Percentiles rank a stretch among this genome's conserved stretches.
These are phyloP conservation scores for Drosophila paramelanica DNA, from an alignment of 2,888 invertebrate genomes.

Conservation along the genomic window DNA sequence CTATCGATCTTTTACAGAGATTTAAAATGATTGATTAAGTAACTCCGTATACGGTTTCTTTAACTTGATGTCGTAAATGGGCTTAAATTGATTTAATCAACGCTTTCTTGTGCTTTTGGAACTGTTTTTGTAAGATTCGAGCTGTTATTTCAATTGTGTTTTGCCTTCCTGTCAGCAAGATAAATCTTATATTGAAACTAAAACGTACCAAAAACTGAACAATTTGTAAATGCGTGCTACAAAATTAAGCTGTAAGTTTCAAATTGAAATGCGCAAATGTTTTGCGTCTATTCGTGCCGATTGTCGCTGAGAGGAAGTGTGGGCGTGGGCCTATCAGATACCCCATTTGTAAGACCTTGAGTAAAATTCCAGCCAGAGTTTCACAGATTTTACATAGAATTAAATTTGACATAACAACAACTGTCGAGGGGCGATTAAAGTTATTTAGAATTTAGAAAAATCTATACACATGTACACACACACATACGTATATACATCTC, in stretches of 20 bases:
- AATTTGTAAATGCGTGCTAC: constrained; percentile 17
- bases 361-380: constrained; percentile 20
- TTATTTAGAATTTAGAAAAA: constrained; percentile 12
- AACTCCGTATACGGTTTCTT: no score
- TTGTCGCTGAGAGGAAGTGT: constrained; percentile 36
- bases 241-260: neutral
- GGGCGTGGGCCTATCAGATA: constrained; percentile 20
- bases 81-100: neutral
- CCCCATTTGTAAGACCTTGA: constrained; percentile 40
- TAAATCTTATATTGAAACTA: neutral
- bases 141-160: neutral
- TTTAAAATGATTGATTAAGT: no score
- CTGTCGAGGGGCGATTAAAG: constrained; percentile 41
- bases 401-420: constrained; percentile 21
- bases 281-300: constrained; percentile 20
- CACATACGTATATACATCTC: neutral
- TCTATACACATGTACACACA: neutral
- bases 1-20: neutral
- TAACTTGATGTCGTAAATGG: neutral
- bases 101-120: neutral
- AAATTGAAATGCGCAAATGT: constrained; percentile 30
- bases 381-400: constrained; percentile 20
- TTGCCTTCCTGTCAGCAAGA: constrained; percentile 10
- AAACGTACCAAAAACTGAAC: neutral
- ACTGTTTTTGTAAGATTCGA: neutral